Conservation (phyloP, 2,888 invertebrate genomes). For the Syrphus vitripennis region DNA sequence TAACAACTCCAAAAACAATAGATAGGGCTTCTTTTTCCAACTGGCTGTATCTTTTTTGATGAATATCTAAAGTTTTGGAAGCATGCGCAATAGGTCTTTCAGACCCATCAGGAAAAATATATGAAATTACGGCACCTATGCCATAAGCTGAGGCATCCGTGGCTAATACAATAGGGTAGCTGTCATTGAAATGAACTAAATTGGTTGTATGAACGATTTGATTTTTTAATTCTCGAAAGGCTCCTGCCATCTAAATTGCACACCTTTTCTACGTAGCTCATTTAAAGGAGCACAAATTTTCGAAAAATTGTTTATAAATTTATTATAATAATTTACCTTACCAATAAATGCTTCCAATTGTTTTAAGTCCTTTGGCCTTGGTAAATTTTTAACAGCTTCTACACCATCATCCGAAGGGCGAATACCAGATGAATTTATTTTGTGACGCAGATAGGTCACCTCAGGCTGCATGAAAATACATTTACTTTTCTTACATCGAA, state of each 20-base stretch:
- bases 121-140: slow-evolving; percentile 20
- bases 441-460: slow-evolving; percentile 74
- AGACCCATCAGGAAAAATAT: slow-evolving; percentile 22
- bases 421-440: slow-evolving; percentile 67
- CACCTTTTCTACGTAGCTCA: slow-evolving; percentile 22
- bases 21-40: slow-evolving; percentile 28
- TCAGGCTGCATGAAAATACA: slow-evolving; percentile 76
- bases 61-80: slow-evolving; percentile 20
- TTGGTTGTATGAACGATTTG: slow-evolving; percentile 29
- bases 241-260: slow-evolving; percentile 65
- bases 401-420: slow-evolving; percentile 49
- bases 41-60: slow-evolving; percentile 28
- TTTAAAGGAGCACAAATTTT: slow-evolving; percentile 31
- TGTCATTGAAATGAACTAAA: slow-evolving; percentile 35
- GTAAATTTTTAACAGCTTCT: slow-evolving; percentile 10
- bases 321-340: slow-evolving; percentile 75
- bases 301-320: slow-evolving; percentile 37
- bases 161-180: slow-evolving; percentile 5
- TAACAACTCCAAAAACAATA: slow-evolving; percentile 27
- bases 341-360: slow-evolving; percentile 74
- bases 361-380: slow-evolving; percentile 40
- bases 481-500: slow-evolving; percentile 74
- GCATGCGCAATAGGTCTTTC: slow-evolving; percentile 36
- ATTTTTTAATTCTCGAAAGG: slow-evolving; percentile 73
- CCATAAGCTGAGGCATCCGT: slow-evolving; percentile 15